These are phyloP conservation scores for Epizoanthus scotinus DNA, from an alignment of 92 coral and sea anemone genomes.

Conservation along the genomic window DNA sequence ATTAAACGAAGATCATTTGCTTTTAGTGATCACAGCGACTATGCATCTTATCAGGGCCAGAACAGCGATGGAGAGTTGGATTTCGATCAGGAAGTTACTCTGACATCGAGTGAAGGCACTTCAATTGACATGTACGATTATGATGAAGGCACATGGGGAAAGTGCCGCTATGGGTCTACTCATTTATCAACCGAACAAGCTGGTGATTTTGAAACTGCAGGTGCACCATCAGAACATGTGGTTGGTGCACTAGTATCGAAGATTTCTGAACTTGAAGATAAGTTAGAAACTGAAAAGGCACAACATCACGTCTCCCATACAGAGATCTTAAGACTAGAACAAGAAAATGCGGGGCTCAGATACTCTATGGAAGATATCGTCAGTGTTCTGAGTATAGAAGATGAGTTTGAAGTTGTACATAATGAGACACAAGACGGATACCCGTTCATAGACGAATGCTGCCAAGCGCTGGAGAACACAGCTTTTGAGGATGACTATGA, in stretches of 20 bases:
- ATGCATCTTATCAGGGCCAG: slow-evolving; percentile 18
- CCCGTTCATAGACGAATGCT: slow-evolving; percentile 28
- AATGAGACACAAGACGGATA: slow-evolving; percentile 5
- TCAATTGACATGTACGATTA: slow-evolving; percentile 23
- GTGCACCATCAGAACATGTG: slow-evolving; percentile 8
- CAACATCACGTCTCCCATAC: slow-evolving; percentile 3
- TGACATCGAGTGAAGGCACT: neutral
- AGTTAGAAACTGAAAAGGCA: slow-evolving; percentile 36
- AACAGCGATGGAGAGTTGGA: slow-evolving; percentile 29
- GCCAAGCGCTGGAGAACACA: slow-evolving; percentile 24
- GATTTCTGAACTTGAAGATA: slow-evolving; percentile 38
- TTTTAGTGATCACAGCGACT: slow-evolving; percentile 32
- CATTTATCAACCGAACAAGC: too few relatives aligned
- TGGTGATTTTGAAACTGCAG: too few relatives aligned
- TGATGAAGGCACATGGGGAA: slow-evolving; percentile 34
- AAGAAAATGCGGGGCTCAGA: slow-evolving; percentile 34
- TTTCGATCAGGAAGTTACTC: slow-evolving; percentile 13
- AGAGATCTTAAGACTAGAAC: slow-evolving; percentile 28
- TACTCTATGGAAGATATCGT: slow-evolving; percentile 38
- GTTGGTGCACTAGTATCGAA: slow-evolving; percentile 28
- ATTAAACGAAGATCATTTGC: slow-evolving; percentile 24
- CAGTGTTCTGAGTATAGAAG: slow-evolving; percentile 13
- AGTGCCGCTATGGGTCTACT: slow-evolving; percentile 14
- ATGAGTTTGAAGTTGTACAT: slow-evolving; percentile 18
- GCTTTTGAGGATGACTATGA: slow-evolving; percentile 26